A percentile compares a stretch with the other conserved stretches of the same genome.
Conservation (phyloP, 37 sponge, comb jelly and placozoan genomes). For the Theonella swinhoei region DNA sequence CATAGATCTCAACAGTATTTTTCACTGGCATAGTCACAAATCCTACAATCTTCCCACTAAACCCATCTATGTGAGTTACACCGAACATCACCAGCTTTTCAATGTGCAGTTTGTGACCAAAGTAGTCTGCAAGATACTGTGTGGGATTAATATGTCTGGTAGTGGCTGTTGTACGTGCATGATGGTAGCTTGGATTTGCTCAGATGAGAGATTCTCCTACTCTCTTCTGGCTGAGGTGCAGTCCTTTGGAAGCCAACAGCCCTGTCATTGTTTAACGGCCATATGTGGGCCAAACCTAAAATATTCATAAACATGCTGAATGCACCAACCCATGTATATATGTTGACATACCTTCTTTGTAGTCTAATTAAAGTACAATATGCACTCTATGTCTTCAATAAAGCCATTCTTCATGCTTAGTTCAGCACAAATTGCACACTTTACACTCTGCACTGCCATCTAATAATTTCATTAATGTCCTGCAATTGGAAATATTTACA, state of each 20-base stretch:
- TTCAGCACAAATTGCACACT: no score
- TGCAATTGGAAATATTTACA: no score
- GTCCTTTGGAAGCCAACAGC: conserved; percentile 30
- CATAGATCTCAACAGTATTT: conserved; percentile 65
- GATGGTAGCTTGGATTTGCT: conserved; percentile 36
- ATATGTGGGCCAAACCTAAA: conserved; percentile 52
- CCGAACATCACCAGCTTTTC: conserved; percentile 77
- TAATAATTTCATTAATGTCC: no score
- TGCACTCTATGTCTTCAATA: no score
- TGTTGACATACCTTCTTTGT: no score
- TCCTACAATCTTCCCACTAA: no score
- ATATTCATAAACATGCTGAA: no score
- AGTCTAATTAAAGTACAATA: no score
- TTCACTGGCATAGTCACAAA: conserved; percentile 63
- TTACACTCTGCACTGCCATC: no score
- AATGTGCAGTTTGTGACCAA: conserved; percentile 72
- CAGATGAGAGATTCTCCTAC: conserved; percentile 33
- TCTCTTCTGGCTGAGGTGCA: conserved; percentile 21
- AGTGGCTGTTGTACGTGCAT: conserved; percentile 15
- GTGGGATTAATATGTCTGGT: conserved; percentile 21
- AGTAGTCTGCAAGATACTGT: conserved; percentile 47
- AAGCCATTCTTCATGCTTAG: no score
- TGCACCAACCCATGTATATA: no score
- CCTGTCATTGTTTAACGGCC: conserved; percentile 63
- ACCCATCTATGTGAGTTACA: conserved; percentile 65